Percentiles rank a stretch among this genome's conserved stretches.
phyloP scores from a whole-genome alignment of 2,888 invertebrate species.

The Thecocarcelia acutangulata region DNA sequence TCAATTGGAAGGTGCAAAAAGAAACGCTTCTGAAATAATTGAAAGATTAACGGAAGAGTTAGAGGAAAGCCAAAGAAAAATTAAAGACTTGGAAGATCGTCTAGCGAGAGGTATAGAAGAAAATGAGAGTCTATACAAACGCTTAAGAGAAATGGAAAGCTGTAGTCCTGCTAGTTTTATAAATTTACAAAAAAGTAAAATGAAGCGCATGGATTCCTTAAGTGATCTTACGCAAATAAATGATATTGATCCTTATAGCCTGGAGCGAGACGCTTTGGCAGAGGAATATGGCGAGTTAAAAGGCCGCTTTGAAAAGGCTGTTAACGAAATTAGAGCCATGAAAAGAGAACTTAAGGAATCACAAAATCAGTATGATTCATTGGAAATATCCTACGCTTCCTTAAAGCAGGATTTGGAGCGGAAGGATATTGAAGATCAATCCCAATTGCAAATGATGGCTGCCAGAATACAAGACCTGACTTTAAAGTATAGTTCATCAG shows the following conservation, averaged over 20 bases:
- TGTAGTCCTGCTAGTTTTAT: slow-evolving; percentile 78
- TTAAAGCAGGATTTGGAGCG: slow-evolving; percentile 88
- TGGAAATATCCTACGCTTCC: slow-evolving; percentile 90
- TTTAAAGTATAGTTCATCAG: slow-evolving; percentile 89
- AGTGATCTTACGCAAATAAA: slow-evolving; percentile 91
- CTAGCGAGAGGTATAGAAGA: slow-evolving; percentile 88
- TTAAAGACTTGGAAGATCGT: slow-evolving; percentile 81
- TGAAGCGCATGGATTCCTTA: slow-evolving; percentile 87
- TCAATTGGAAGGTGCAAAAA: slow-evolving; percentile 86
- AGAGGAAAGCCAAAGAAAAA: slow-evolving; percentile 85
- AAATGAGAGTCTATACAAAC: slow-evolving; percentile 87
- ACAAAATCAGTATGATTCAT: slow-evolving; percentile 89
- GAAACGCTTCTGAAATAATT: slow-evolving; percentile 87
- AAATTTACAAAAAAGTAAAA: slow-evolving; percentile 79
- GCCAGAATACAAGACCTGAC: slow-evolving; percentile 92
- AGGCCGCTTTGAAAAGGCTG: slow-evolving; percentile 90
- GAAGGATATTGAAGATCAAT: slow-evolving; percentile 84
- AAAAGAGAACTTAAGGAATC: slow-evolving; percentile 90
- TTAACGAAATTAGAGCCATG: slow-evolving; percentile 91
- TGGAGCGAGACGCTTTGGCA: slow-evolving; percentile 89
- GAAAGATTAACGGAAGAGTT: slow-evolving; percentile 87
- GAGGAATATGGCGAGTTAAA: slow-evolving; percentile 91
- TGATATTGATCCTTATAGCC: slow-evolving; percentile 87
- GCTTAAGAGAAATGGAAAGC: slow-evolving; percentile 88
- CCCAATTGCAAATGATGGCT: slow-evolving; percentile 90